Evolutionary conservation across 2,888 invertebrate species (phyloP), one percentile per base, ranked within the genome.

Genomic region (Mimumesa dahlbomi): DNA sequence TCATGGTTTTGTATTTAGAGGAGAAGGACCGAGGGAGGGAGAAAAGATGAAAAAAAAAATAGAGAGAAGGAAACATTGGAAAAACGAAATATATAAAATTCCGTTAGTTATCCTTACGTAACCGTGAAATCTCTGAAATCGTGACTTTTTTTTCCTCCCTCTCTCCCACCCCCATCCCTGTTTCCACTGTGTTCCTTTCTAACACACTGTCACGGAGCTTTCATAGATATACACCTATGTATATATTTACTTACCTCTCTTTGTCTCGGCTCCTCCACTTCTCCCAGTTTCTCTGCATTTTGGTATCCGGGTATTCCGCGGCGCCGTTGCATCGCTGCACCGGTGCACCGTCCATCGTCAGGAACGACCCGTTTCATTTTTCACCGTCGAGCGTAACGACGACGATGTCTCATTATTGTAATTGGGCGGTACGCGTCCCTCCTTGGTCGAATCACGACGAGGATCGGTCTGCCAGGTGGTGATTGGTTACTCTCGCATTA

Each of bases 401-500:
- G 56, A 40, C 50, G 64, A 22, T 50, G 63, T 65, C 72, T 76
- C 71, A 68, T 78, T 77, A 77, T 74, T 72, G 68, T 77, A 79
- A 80, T 79, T 77, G 79, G 67, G 68, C 62, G 54, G 58, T 36
- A 69, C 61, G 54, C 61, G 69, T 49, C 49, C 14, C 21, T 66
- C 48, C 54, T 66, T 54, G 59, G 57, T 46, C 42, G 57, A 42
- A 42, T 40, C 31, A 31, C 31, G 50, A 61, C 49, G 63, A 53
- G 42, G 48, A 43, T 59, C 43, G 49, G 21, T 25, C 38, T 25
- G 22, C 31, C 29, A 22, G 29, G 3, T 38, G 52, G n/a, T 52
- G 54, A 62, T 70, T 54, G 34, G 54, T 52, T 50, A 38, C 34
- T 54, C 42, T 65, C 22, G 19, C 25, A 11, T 14, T 16, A 29